Percentiles rank a stretch among this genome's conserved stretches.
Evolutionary conservation across 2,113 vertebrate species (phyloP).

Genomic region (Phylloscopus trochilus): DNA sequence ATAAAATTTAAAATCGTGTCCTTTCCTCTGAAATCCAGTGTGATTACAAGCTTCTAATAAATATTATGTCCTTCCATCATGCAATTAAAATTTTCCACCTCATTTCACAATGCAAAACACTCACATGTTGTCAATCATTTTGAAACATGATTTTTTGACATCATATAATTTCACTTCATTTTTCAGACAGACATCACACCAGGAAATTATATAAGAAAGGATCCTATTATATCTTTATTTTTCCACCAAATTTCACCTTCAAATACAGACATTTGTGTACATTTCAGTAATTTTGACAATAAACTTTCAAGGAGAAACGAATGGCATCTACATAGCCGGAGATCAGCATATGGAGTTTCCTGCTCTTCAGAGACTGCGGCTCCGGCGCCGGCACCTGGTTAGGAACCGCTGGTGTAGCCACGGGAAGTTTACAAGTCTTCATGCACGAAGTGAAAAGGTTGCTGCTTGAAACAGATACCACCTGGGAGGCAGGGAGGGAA

Average conservation of each 20-base stretch:
- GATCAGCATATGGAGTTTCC: constrained; percentile 50
- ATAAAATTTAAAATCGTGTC: constrained; percentile 76
- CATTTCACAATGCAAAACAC: constrained; percentile 83
- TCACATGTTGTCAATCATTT: constrained; percentile 81
- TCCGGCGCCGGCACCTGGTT: constrained; percentile 28
- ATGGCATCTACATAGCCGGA: constrained; percentile 2
- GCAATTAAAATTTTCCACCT: constrained; percentile 86
- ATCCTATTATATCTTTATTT: constrained; percentile 81
- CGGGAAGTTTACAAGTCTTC: constrained; percentile 71
- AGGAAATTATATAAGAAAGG: constrained; percentile 81
- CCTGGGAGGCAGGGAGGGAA: constrained; percentile 75
- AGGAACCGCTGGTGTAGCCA: constrained; percentile 59
- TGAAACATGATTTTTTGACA: constrained; percentile 83
- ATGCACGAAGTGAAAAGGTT: constrained; percentile 74
- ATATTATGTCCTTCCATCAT: constrained; percentile 84
- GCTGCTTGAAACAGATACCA: constrained; percentile 72
- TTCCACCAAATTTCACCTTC: constrained; percentile 77
- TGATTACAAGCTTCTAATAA: constrained; percentile 83
- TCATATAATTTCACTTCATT: constrained; percentile 84
- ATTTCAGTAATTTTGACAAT: constrained; percentile 74
- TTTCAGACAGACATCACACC: constrained; percentile 78
- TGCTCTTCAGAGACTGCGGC: constrained; percentile 34
- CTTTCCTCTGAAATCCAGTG: constrained; percentile 72
- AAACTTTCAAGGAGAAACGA: constrained; percentile 65
- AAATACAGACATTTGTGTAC: constrained; percentile 73